Conservation (phyloP, 2,888 invertebrate species). For the Sesia apiformis region DNA sequence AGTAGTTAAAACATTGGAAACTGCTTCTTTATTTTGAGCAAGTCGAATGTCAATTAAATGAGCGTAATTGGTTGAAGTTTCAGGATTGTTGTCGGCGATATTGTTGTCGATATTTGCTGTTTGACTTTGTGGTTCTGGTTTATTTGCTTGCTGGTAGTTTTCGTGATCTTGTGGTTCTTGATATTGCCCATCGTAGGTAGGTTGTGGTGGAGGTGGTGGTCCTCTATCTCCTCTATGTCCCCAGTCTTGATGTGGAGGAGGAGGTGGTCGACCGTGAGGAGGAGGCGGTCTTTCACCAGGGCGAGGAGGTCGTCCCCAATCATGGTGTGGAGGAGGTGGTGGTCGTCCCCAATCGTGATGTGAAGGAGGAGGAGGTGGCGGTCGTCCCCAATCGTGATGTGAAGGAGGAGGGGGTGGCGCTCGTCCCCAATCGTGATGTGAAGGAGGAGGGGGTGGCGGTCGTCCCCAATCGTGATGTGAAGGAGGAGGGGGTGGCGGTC, state of each 20-base stretch:
- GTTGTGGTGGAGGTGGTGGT: neutral
- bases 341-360: constrained; percentile 3
- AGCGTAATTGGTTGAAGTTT: neutral
- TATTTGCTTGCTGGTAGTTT: no score
- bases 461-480: neutral
- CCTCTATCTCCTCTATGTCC: no score
- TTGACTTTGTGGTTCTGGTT: no score
- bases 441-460: neutral
- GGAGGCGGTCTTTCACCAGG: constrained; percentile 1
- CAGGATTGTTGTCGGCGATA: neutral
- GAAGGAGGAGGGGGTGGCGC: neutral
- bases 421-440: neutral
- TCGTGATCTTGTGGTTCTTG: neutral
- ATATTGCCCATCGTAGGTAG: neutral
- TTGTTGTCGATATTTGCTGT: no score
- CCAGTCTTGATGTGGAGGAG: constrained; percentile 4
- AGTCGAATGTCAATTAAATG: neutral
- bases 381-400: constrained; percentile 1
- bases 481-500: constrained; percentile 1
- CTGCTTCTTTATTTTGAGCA: neutral
- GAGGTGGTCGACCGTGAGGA: constrained; percentile 1
- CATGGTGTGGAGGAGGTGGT: constrained; percentile 4
- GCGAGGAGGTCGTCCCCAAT: neutral
- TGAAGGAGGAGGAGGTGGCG: neutral
- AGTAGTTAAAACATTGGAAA: neutral